A percentile compares a stretch with the other conserved stretches of the same genome.
Conservation (phyloP, 2,888 invertebrate species). For the Melanargia galathea region DNA sequence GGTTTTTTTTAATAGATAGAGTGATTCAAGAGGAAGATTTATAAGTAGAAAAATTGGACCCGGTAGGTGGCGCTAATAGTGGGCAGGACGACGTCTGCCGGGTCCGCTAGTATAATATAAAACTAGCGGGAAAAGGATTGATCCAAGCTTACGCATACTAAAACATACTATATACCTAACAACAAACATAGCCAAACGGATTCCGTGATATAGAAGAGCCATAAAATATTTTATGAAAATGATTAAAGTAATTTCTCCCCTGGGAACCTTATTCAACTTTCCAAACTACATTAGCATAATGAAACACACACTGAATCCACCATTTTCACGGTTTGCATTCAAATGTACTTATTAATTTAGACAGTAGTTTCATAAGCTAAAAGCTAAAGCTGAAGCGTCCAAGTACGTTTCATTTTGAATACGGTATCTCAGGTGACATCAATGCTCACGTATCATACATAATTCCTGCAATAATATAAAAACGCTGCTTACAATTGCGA, state of each 20-base stretch:
- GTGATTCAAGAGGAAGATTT: too few species aligned
- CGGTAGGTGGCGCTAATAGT: too few species aligned
- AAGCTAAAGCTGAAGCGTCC: too few species aligned
- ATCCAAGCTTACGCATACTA: not conserved
- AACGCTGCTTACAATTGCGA: too few species aligned
- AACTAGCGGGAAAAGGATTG: not conserved
- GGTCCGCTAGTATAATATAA: too few species aligned
- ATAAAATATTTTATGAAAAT: not conserved
- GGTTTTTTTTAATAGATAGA: too few species aligned
- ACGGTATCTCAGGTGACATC: too few species aligned
- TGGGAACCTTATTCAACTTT: slow-evolving; percentile 28
- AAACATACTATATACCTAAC: not conserved
- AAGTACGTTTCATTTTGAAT: slow-evolving; percentile 28
- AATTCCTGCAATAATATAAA: too few species aligned
- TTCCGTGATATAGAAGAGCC: not conserved
- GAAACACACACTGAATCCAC: slow-evolving; percentile 30
- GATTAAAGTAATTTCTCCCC: slow-evolving; percentile 9
- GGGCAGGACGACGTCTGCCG: too few species aligned
- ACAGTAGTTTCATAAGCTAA: slow-evolving; percentile 40
- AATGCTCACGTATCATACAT: not conserved
- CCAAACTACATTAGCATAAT: slow-evolving; percentile 33
- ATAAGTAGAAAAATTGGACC: too few species aligned
- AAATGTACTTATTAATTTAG: slow-evolving; percentile 49
- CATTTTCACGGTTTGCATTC: slow-evolving; percentile 39
- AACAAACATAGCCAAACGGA: not conserved